phyloP scores from a whole-genome alignment of 2,797 vertebrate species.

The Danio albolineatus region DNA sequence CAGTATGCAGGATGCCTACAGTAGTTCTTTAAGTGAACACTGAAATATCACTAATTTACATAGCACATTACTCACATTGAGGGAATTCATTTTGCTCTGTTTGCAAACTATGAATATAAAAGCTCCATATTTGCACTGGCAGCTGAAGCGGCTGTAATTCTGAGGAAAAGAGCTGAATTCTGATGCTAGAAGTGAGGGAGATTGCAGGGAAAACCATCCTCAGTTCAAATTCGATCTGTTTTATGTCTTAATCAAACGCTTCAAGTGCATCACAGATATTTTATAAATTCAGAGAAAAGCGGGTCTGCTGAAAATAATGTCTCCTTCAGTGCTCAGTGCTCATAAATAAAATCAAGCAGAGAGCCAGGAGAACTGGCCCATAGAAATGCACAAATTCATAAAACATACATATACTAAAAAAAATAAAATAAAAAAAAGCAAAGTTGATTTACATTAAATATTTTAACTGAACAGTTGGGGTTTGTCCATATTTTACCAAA shows the following conservation, averaged over 20 bases:
- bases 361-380: conserved; percentile 5
- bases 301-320: conserved; percentile 12
- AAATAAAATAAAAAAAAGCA: no score
- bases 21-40: conserved; percentile 22
- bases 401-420: background rate
- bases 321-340: background rate
- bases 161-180: conserved; percentile 29
- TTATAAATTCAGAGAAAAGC: conserved; percentile 3
- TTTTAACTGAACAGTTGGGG: no score
- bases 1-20: background rate
- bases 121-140: conserved; percentile 13
- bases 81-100: conserved; percentile 42
- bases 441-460: no score
- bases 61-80: conserved; percentile 42
- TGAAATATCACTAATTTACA: conserved; percentile 37
- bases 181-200: background rate
- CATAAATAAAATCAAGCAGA: background rate
- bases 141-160: conserved; percentile 30
- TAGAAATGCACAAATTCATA: background rate
- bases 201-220: background rate
- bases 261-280: conserved; percentile 27
- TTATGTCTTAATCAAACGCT: conserved; percentile 49
- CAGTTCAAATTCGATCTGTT: background rate
- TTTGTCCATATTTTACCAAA: no score
- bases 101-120: conserved; percentile 50